Base-by-base conservation (phyloP, 2,888 invertebrate species). In the Scelioninae gen. 1 region DNA sequence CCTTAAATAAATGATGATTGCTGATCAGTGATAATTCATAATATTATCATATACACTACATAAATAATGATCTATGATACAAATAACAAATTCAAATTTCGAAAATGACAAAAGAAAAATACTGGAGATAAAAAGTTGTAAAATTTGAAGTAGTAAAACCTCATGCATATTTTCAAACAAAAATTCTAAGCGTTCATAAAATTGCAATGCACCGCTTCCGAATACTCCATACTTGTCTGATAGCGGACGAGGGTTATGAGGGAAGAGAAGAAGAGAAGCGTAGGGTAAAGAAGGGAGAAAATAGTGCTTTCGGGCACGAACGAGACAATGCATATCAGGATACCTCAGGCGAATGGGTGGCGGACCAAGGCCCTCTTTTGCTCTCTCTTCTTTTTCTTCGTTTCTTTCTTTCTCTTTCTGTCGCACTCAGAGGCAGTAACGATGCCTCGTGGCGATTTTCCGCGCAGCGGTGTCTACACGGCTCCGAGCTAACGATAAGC, bases 401-500 rank as follows among this genome's bases (percentile, higher is more conserved):
- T 78, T 47, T 56, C 51, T 43, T 34, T 53, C 71, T 34, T 16
- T 11, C 31, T 51, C 32, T 45, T 58, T 71, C 56, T 47, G 76
- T 84, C 75, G 82, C 88, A 84, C 87, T 87, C 84, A 88, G 89
- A 89, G 90, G 88, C 90, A 89, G 91, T 91, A 92, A 92, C 92
- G 92, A 92, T 90, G 92, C 92, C 92, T 88, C 51, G 62, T 45
- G 88, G 91, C 69, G 66, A 65, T 82, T 68, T 71, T 79, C 86
- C 71, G 53, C 45, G 84, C 87, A 87, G 86, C 87, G 84, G 84
- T 84, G 89, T 85, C 85, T 72, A 82, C 83, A 82, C 87, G 86
- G 88, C 88, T 86, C 86, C 86, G 89, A 88, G 90, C 89, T 89
- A 91, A 91, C 91, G 91, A 92, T 92, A 92, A 91, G 92, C 91